Conservation (phyloP, 37 sponge, comb jelly and placozoan species). For the Lycopodina hypogea region DNA sequence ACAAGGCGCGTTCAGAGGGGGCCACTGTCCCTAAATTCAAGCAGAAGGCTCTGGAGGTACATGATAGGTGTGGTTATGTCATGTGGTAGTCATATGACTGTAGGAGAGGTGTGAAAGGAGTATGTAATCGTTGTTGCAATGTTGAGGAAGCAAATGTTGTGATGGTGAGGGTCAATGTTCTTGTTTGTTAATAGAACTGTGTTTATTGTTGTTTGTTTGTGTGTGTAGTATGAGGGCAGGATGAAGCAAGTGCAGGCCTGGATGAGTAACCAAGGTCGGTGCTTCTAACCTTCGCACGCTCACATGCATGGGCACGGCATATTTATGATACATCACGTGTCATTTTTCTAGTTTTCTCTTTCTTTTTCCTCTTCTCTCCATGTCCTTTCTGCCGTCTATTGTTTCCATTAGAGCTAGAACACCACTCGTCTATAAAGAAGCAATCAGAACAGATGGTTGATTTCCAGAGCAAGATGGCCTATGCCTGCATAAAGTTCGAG, state of each 20-base stretch:
- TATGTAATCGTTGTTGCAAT: too few relatives aligned
- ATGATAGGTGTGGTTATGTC: too few relatives aligned
- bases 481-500: conserved; percentile 64
- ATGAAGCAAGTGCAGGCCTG: conserved; percentile 25
- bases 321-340: not conserved
- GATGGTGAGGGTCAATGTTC: too few relatives aligned
- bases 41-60: conserved; percentile 6
- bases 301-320: not conserved
- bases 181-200: too few relatives aligned
- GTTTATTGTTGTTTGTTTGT: conserved; percentile 12
- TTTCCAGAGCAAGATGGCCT: conserved; percentile 41
- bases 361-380: not conserved
- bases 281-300: not conserved
- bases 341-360: not conserved
- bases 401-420: conserved; percentile 20
- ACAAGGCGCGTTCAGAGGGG: conserved; percentile 27
- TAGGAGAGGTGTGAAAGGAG: too few relatives aligned
- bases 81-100: not conserved
- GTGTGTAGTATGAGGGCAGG: conserved; percentile 24
- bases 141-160: too few relatives aligned
- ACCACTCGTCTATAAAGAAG: conserved; percentile 16
- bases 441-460: conserved; percentile 33
- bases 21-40: conserved; percentile 12
- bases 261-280: conserved; percentile 33
- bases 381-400: not conserved